Percentiles rank a stretch among this genome's conserved stretches.
Conservation (phyloP, 2,113 vertebrate species). For the Gadus chalcogrammus region DNA sequence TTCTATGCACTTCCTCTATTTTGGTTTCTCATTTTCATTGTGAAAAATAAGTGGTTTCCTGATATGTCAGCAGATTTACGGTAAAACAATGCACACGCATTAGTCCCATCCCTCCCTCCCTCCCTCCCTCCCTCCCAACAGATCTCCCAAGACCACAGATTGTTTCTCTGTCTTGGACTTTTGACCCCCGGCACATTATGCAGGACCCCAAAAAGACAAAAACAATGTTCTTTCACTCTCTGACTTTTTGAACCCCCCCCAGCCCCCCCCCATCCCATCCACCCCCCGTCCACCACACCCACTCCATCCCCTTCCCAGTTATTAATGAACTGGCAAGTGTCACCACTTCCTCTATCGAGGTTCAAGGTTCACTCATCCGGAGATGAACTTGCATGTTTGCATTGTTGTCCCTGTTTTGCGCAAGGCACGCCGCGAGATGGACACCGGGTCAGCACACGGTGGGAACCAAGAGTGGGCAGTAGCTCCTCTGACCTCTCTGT, state of each 20-base stretch:
- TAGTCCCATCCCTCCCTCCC: constrained; percentile 39
- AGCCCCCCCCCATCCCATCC: no score
- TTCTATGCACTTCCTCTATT: constrained; percentile 55
- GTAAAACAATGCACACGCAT: constrained; percentile 47
- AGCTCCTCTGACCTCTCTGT: constrained; percentile 11
- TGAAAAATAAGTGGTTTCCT: constrained; percentile 65
- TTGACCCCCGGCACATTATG: constrained; percentile 52
- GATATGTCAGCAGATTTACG: constrained; percentile 44
- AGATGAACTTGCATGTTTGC: constrained; percentile 38
- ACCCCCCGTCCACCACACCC: background rate
- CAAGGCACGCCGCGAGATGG: constrained; percentile 7
- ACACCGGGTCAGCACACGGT: constrained; percentile 10
- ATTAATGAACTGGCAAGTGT: constrained; percentile 58
- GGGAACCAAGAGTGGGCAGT: constrained; percentile 23
- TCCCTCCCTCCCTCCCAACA: constrained; percentile 32
- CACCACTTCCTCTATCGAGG: constrained; percentile 42
- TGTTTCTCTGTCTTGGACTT: constrained; percentile 52
- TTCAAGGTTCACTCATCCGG: constrained; percentile 49
- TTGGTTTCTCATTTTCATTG: constrained; percentile 54
- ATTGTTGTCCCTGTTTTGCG: constrained; percentile 15
- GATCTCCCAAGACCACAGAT: constrained; percentile 39
- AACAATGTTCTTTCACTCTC: constrained; percentile 20
- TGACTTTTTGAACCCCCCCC: constrained; percentile 35
- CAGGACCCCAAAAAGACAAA: constrained; percentile 54
- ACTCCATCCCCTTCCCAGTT: constrained; percentile 23